phyloP scores from a whole-genome alignment of 2,797 vertebrate genomes.

The Psittacula derbiana region DNA sequence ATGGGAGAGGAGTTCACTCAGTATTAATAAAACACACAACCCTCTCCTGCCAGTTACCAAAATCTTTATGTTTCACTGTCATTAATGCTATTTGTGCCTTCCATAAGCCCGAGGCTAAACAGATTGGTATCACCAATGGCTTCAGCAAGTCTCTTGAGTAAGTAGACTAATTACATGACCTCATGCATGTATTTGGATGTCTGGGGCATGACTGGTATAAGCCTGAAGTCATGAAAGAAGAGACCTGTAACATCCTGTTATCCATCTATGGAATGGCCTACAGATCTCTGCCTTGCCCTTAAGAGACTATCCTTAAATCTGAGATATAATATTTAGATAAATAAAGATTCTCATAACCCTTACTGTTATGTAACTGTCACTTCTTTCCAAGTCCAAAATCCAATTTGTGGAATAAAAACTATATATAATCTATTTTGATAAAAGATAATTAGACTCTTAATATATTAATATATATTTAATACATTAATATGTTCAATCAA shows the following conservation, averaged over 20 bases:
- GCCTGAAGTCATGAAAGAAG: background rate
- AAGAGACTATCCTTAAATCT: background rate
- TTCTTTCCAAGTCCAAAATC: background rate
- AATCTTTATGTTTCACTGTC: background rate
- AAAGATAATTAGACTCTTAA: background rate
- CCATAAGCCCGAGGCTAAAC: background rate
- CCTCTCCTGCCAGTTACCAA: background rate
- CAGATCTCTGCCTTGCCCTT: background rate
- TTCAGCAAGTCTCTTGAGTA: background rate
- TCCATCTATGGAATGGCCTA: background rate
- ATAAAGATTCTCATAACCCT: background rate
- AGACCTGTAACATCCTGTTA: background rate
- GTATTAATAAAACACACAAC: background rate
- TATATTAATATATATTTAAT: background rate
- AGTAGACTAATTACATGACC: background rate
- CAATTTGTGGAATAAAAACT: background rate
- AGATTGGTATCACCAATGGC: too few relatives aligned
- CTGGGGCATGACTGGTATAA: background rate
- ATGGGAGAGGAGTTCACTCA: background rate
- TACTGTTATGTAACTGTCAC: background rate
- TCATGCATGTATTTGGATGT: background rate
- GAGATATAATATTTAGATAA: background rate
- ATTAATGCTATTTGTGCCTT: background rate
- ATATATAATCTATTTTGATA: background rate
- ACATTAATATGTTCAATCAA: background rate